phyloP scores from a whole-genome alignment of 2,888 invertebrate genomes.

The Tipula vernalis region DNA sequence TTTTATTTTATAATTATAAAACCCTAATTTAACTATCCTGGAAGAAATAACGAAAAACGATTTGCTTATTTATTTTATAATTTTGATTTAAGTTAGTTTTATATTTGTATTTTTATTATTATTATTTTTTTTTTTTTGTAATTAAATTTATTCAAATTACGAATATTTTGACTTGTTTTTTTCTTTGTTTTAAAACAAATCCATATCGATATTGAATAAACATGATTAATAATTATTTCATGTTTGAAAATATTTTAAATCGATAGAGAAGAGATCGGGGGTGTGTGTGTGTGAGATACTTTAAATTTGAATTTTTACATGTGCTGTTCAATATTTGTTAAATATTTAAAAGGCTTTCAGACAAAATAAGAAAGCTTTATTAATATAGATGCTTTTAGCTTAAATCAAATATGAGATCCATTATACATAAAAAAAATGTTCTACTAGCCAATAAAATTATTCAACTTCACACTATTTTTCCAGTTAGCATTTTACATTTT shows the following conservation, averaged over 20 bases:
- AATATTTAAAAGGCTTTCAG: no score
- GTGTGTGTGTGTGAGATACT: not conserved
- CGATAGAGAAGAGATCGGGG: not conserved
- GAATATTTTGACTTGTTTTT: not conserved
- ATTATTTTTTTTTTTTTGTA: not conserved
- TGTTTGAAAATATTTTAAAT: not conserved
- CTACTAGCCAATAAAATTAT: no score
- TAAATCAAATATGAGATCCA: not conserved
- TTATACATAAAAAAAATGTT: not conserved
- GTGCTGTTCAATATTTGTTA: not conserved
- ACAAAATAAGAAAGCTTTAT: not conserved
- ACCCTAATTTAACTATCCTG: not conserved
- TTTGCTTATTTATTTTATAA: not conserved
- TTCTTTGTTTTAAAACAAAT: not conserved
- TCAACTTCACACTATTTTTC: not conserved
- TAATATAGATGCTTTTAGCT: not conserved
- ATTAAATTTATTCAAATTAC: not conserved
- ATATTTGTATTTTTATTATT: not conserved
- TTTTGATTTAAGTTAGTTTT: not conserved
- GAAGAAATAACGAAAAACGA: not conserved
- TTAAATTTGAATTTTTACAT: not conserved
- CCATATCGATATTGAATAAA: not conserved
- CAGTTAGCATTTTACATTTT: no score
- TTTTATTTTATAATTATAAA: not conserved
- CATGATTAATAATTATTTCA: not conserved